Evolutionary conservation across 2,797 vertebrate genomes (phyloP).

Genomic region (Ctenochaetus hawaiiensis): DNA sequence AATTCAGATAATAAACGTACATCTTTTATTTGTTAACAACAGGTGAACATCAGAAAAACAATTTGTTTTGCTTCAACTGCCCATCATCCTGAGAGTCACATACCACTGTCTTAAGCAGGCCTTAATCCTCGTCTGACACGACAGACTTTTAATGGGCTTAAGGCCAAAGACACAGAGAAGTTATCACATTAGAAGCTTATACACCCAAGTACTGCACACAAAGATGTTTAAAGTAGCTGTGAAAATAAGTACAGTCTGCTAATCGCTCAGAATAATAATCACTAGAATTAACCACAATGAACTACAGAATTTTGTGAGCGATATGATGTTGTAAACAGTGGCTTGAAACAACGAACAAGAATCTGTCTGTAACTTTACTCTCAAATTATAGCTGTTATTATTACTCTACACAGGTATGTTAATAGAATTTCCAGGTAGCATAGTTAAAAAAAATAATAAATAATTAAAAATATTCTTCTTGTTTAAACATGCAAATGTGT

Average conservation of each 20-base stretch:
- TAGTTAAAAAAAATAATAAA: background rate
- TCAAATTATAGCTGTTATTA: background rate
- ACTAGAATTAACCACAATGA: slow-evolving; percentile 49
- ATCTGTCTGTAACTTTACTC: background rate
- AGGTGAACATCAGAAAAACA: slow-evolving; percentile 34
- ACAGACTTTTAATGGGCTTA: slow-evolving; percentile 88
- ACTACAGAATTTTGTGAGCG: slow-evolving; percentile 21
- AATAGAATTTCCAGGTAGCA: background rate
- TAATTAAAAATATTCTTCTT: background rate
- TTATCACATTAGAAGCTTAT: slow-evolving; percentile 84
- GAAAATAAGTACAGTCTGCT: slow-evolving; percentile 74
- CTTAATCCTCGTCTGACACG: slow-evolving; percentile 85
- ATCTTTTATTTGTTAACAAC: slow-evolving; percentile 17
- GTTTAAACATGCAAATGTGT: slow-evolving; percentile 16
- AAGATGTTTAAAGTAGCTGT: slow-evolving; percentile 79
- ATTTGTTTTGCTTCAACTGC: slow-evolving; percentile 28
- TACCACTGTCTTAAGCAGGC: slow-evolving; percentile 75
- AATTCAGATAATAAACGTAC: background rate
- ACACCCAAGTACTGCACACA: slow-evolving; percentile 77
- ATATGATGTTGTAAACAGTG: slow-evolving; percentile 1
- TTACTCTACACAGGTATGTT: background rate
- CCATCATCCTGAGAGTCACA: slow-evolving; percentile 67
- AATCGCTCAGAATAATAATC: slow-evolving; percentile 72
- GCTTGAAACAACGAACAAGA: background rate
- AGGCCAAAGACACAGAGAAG: slow-evolving; percentile 83